phyloP scores from a whole-genome alignment of 2,888 invertebrate genomes.

The Hypsopygia costalis region DNA sequence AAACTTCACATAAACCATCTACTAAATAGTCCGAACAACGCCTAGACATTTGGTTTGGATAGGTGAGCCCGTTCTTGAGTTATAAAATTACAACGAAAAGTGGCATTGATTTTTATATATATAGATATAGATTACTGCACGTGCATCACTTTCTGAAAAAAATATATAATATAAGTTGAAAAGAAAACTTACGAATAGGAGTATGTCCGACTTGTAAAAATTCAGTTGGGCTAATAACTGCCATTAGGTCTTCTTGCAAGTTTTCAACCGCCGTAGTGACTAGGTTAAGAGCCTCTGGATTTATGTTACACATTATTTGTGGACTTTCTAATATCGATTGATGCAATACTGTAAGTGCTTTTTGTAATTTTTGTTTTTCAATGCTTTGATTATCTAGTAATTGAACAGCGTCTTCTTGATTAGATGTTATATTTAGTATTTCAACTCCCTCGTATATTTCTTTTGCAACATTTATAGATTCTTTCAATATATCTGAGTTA shows the following conservation, averaged over 20 bases:
- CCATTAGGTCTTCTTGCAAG: conserved; percentile 40
- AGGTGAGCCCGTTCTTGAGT: too few species aligned
- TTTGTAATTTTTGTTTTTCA: conserved; percentile 15
- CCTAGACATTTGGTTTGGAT: too few species aligned
- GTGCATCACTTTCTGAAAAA: too few species aligned
- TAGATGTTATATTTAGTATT: background rate
- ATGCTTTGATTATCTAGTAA: background rate
- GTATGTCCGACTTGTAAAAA: conserved; percentile 8
- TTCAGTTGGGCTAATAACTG: conserved; percentile 10
- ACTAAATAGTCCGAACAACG: too few species aligned
- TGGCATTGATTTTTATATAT: too few species aligned
- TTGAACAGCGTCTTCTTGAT: conserved; percentile 14
- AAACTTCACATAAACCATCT: too few species aligned
- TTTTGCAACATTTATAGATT: conserved; percentile 23
- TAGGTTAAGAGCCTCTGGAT: conserved; percentile 27
- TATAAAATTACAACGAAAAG: too few species aligned
- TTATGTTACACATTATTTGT: conserved; percentile 22
- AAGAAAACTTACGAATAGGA: conserved; percentile 2
- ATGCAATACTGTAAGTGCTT: conserved; percentile 8
- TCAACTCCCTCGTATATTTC: conserved; percentile 21
- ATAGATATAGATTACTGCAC: too few species aligned
- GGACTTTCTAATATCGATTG: conserved; percentile 26
- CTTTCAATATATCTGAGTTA: conserved; percentile 27
- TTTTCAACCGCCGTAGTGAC: conserved; percentile 36
- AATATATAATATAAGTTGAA: too few species aligned